Base-by-base conservation (phyloP, 2,888 invertebrate species). In the Urechis unicinctus region DNA sequence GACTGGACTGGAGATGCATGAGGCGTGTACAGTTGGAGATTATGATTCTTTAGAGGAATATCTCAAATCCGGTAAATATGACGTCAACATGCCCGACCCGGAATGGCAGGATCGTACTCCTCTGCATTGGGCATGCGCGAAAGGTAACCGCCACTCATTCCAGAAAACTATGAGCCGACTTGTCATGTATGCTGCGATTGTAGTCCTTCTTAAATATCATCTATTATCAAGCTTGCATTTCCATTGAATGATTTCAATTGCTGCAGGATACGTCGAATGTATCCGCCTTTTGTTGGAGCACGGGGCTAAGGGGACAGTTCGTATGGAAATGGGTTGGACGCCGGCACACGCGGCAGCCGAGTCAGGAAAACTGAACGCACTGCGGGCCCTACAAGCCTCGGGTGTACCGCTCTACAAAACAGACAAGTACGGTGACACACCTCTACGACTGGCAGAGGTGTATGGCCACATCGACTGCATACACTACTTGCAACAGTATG, bases 261-360 rank as follows among this genome's bases (percentile, higher is more conserved):
- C 55, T 63, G 5, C 60, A 75, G 75, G 75, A 25, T 74, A 63
- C 56, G 71, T 70, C 6, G 73, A 74, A 53, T 71, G 71, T 52
- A 66, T 70, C 17, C 64, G 72, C 5, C 60, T 74, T 21, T 57
- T 75, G 5, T 61, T 75, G n/a, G 71, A 73, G 17, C 52, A 70
- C 52, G 73, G 72, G 2, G 73, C 73, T 13, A 67, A 68, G 21
- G 71, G 70, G 1, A 65, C 62, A 3, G 60, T 66, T 1, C 60
- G 69, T 0, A 71, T 71, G 45, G 67, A 66, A 30, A 65, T 64
- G 31, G 71, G 69, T 0, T 74, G 73, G 74, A 75, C 74, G 1
- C 74, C 75, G 25, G 73, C 74, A 4, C 75, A 75, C 61, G 69
- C 66, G 50, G 73, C 75, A 2, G 73, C 73, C 2, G 74, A 75